These are phyloP conservation scores for Herminia tarsipennalis DNA, from an alignment of 2,888 invertebrate genomes.

Conservation along the genomic window DNA sequence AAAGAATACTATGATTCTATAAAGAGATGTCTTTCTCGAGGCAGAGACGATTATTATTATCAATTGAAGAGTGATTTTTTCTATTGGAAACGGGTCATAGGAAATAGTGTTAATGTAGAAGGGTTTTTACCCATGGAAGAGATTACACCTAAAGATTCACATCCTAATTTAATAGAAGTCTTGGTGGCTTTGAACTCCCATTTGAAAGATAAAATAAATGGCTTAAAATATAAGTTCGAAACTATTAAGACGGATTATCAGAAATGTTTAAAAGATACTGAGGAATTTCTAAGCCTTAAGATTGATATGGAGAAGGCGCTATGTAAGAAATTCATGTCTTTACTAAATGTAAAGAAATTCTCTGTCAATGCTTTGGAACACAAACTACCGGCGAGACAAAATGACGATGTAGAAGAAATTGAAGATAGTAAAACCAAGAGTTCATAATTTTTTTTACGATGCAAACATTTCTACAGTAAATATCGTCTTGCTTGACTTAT, in stretches of 20 bases:
- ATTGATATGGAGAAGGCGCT: slow-evolving; percentile 70
- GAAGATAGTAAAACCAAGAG: background rate
- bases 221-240: slow-evolving; percentile 47
- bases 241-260: slow-evolving; percentile 58
- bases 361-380: slow-evolving; percentile 11
- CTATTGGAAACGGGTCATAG: slow-evolving; percentile 66
- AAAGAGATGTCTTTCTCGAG: slow-evolving; percentile 57
- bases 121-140: slow-evolving; percentile 71
- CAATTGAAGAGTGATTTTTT: slow-evolving; percentile 71
- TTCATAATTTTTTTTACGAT: too few species aligned
- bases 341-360: slow-evolving; percentile 51
- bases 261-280: slow-evolving; percentile 65
- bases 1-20: slow-evolving; percentile 53
- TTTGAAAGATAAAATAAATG: slow-evolving; percentile 52
- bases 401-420: background rate
- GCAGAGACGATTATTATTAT: slow-evolving; percentile 58
- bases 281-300: slow-evolving; percentile 70
- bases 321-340: slow-evolving; percentile 62
- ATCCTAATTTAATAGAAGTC: slow-evolving; percentile 63
- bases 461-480: too few species aligned
- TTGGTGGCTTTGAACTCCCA: slow-evolving; percentile 59
- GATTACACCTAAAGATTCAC: slow-evolving; percentile 39
- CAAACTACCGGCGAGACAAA: background rate
- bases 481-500: too few species aligned
- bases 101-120: slow-evolving; percentile 56